Evolutionary conservation across 2,888 invertebrate species (phyloP).

Genomic region (Herminia tarsipennalis): DNA sequence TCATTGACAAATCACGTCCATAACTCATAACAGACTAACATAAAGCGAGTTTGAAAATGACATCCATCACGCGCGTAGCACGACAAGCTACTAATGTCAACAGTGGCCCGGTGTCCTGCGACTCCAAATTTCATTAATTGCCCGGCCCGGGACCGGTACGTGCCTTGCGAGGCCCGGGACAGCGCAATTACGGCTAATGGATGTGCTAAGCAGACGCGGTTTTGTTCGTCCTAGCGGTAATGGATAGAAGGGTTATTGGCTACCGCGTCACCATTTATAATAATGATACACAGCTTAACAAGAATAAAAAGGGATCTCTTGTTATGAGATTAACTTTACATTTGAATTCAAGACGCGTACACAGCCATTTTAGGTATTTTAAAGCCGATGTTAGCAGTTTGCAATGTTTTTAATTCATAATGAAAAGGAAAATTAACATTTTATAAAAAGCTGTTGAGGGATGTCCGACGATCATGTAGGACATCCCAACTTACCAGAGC

Average conservation of each 20-base stretch:
- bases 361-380: too few relatives aligned
- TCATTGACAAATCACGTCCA: constrained; percentile 30
- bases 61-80: constrained; percentile 38
- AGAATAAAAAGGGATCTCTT: too few relatives aligned
- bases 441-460: too few relatives aligned
- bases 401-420: too few relatives aligned
- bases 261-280: background rate
- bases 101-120: constrained; percentile 28
- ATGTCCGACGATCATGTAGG: too few relatives aligned
- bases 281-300: too few relatives aligned
- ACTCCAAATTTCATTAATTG: constrained; percentile 48
- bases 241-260: constrained; percentile 45
- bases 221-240: constrained; percentile 39
- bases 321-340: too few relatives aligned
- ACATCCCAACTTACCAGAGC: too few relatives aligned
- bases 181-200: constrained; percentile 50
- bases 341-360: too few relatives aligned
- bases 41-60: constrained; percentile 34
- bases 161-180: constrained; percentile 31
- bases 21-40: constrained; percentile 26
- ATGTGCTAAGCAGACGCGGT: constrained; percentile 50
- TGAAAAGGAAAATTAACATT: too few relatives aligned
- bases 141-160: constrained; percentile 27
- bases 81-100: constrained; percentile 47
- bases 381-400: too few relatives aligned